phyloP scores from a whole-genome alignment of 37 sponge, comb jelly and placozoan genomes.

The Geodia barretti region DNA sequence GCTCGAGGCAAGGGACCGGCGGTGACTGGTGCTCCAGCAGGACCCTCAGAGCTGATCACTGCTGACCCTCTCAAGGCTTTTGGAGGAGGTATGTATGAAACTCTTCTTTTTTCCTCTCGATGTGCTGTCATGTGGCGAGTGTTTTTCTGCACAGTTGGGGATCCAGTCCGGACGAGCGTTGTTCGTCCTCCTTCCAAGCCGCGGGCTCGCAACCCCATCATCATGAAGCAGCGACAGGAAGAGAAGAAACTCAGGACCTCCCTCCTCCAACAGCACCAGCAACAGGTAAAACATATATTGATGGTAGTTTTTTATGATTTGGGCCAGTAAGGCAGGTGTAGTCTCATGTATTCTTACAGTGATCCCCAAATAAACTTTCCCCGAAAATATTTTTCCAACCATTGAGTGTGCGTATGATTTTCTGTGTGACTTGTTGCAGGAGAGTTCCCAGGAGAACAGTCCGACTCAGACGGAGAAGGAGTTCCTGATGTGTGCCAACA shows the following conservation, averaged over 20 bases:
- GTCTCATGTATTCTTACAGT: no score
- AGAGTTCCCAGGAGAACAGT: no score
- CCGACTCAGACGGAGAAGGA: conserved; percentile 56
- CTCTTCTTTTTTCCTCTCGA: not conserved
- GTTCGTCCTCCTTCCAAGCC: conserved; percentile 70
- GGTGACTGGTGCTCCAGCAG: not conserved
- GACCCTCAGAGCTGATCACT: conserved; percentile 23
- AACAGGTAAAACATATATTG: no score
- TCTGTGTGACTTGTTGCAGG: not conserved
- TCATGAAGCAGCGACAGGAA: conserved; percentile 8
- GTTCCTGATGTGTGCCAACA: conserved; percentile 22
- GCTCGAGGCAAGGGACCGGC: not conserved
- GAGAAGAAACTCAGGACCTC: not conserved
- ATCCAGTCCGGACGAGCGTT: conserved; percentile 13
- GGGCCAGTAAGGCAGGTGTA: no score
- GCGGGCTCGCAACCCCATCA: conserved; percentile 67
- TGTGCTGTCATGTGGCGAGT: not conserved
- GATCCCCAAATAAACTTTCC: no score
- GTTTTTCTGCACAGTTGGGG: conserved; percentile 7
- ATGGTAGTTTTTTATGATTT: no score
- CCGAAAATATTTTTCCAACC: no score
- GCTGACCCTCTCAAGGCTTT: not conserved
- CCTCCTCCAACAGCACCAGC: not conserved
- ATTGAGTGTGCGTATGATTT: not conserved
- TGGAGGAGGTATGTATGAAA: conserved; percentile 14